phyloP scores from a whole-genome alignment of 1,140 invertebrate genomes.

The Caerostris extrusa region DNA sequence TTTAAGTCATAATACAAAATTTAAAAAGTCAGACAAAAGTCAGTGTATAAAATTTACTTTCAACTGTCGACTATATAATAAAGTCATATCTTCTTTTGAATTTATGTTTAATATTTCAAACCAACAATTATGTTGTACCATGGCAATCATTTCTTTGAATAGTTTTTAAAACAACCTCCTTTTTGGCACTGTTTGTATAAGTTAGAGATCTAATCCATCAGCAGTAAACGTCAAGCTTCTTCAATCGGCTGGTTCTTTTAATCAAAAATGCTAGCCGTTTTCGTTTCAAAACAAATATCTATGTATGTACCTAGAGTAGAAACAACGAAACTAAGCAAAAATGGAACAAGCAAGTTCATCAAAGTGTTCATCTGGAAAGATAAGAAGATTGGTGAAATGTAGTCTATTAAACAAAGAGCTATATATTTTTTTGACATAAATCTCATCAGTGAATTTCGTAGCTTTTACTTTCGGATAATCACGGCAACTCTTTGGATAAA shows the following conservation, averaged over 20 bases:
- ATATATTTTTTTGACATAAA: slow-evolving; percentile 41
- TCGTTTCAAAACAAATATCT: neutral
- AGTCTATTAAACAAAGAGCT: slow-evolving; percentile 25
- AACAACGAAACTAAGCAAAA: neutral
- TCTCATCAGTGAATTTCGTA: slow-evolving; percentile 63
- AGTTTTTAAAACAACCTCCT: no score
- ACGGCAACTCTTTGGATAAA: slow-evolving; percentile 39
- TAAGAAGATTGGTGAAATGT: neutral
- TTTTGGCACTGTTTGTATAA: neutral
- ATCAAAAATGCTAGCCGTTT: neutral
- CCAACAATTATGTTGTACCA: no score
- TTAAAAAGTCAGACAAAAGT: no score
- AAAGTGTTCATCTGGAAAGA: slow-evolving; percentile 17
- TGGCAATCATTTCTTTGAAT: no score
- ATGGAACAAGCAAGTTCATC: slow-evolving; percentile 3
- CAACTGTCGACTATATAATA: no score
- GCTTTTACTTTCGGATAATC: slow-evolving; percentile 70
- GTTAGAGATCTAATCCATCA: neutral
- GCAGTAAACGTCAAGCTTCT: neutral
- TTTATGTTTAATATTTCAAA: no score
- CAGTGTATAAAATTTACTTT: no score
- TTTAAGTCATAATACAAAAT: no score
- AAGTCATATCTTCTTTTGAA: no score
- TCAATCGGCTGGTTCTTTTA: neutral
- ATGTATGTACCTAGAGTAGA: neutral